Conservation (phyloP, 2,888 invertebrate genomes). For the Adela reaumurella region DNA sequence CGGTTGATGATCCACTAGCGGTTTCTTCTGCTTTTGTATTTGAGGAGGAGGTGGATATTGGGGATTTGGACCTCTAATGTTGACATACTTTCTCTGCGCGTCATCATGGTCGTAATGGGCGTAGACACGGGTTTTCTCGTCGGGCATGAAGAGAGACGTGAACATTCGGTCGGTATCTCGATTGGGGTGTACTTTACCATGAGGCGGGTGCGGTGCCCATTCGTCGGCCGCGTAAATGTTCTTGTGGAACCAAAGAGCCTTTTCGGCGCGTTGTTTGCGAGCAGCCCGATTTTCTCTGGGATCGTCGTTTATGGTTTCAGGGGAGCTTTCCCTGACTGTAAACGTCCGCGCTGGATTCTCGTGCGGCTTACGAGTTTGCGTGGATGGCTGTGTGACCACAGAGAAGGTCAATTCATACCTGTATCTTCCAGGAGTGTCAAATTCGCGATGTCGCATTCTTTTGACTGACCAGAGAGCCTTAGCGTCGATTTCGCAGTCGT, state of each 20-base stretch:
- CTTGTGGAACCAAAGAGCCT: constrained; percentile 39
- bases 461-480: constrained; percentile 68
- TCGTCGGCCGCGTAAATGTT: constrained; percentile 21
- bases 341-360: constrained; percentile 60
- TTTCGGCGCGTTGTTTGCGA: constrained; percentile 23
- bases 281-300: constrained; percentile 17
- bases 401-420: constrained; percentile 67
- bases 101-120: background rate
- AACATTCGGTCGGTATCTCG: constrained; percentile 37
- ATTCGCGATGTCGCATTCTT: constrained; percentile 62
- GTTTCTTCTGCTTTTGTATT: constrained; percentile 14
- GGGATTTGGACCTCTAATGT: constrained; percentile 11
- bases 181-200: constrained; percentile 18
- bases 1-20: constrained; percentile 26
- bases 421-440: constrained; percentile 40
- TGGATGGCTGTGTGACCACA: constrained; percentile 52
- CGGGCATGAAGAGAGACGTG: constrained; percentile 35
- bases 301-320: constrained; percentile 23
- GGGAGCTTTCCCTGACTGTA: constrained; percentile 53
- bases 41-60: constrained; percentile 20
- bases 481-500: constrained; percentile 48
- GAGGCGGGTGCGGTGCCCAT: constrained; percentile 11
- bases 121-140: constrained; percentile 17
- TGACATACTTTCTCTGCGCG: constrained; percentile 12
- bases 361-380: constrained; percentile 38